Evolutionary conservation across 2,113 vertebrate genomes (phyloP), one percentile per base, ranked within the genome.

Genomic region (Sciurus niger): DNA sequence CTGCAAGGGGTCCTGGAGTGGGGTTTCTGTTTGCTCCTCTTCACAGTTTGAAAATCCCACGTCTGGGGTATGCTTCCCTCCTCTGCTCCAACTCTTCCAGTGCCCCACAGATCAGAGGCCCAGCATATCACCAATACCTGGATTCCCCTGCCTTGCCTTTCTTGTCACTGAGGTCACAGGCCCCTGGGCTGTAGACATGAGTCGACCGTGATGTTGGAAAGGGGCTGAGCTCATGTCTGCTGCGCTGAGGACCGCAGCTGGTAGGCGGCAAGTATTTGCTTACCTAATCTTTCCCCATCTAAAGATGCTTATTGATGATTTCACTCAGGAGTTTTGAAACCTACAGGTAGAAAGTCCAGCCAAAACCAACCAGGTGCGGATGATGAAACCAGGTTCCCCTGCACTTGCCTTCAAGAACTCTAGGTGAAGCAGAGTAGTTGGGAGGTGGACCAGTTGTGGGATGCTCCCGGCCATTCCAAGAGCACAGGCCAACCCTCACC

Each of bases 221-320:
- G 37, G 34, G 8, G 43, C n/a, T 97, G 97, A 97, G 91, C 95
- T 97, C 94, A 97, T 5, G 83, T 96, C 95, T 92, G 53, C 46
- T 11, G 6, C 30, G 65, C 22, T 28, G 2, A 16, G 58, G 48
- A 51, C 43, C 63, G 67, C 18, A 30, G 89, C 84, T 93, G 53
- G 84, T 94, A 95, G 94, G 86, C n/a, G 67, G n/a, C 34, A 55
- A 76, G 51, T 84, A 80, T 95, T 95, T 91, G 87, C 89, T 95
- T 87, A 91, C 94, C 86, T 91, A 83, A 96, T 96, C 94, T 84
- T 91, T 93, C 22, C 48, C 32, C 67, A 60, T 96, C 86, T 96
- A 48, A 90, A 93, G 76, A 72, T 89, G 76, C 58, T 67, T 84
- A 76, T 68, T 97, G 89, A 60, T 91, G 96, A 97, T 73, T 96